Percentiles rank a stretch among this genome's conserved stretches.
These are phyloP conservation scores for Formicarius rufipectus DNA, from an alignment of 2,113 vertebrate genomes.

Conservation along the genomic window DNA sequence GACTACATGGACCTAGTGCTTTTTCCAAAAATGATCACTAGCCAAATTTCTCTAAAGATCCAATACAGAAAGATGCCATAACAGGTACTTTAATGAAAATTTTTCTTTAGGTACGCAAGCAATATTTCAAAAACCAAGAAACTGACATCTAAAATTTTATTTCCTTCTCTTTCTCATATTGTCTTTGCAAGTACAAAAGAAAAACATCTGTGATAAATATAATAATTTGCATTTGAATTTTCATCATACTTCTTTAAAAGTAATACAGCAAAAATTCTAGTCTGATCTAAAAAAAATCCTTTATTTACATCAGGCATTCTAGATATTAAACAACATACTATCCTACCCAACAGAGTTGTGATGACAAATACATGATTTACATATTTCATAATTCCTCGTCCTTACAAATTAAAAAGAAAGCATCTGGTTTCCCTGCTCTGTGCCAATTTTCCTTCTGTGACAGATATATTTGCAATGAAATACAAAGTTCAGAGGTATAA, in stretches of 20 bases:
- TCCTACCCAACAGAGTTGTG: fast-evolving
- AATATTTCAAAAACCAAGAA: neutral
- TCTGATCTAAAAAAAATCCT: neutral
- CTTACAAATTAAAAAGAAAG: neutral
- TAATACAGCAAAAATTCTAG: neutral
- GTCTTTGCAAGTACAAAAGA: neutral
- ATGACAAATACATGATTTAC: neutral
- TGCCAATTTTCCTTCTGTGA: neutral
- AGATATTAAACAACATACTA: neutral
- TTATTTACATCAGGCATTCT: neutral
- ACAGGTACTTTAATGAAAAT: neutral
- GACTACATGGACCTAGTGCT: neutral
- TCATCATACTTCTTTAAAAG: neutral
- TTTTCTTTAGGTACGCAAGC: neutral
- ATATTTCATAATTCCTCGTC: neutral
- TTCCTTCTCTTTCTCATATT: neutral
- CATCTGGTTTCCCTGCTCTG: neutral
- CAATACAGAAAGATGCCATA: neutral
- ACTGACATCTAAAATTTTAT: neutral
- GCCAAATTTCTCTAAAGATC: neutral
- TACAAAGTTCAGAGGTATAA: neutral
- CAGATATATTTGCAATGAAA: neutral
- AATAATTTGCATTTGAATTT: neutral
- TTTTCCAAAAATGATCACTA: neutral
- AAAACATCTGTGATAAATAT: neutral